Evolutionary conservation across 2,113 vertebrate genomes (phyloP), one percentile per base, ranked within the genome.

Genomic region (Tympanuchus pallidicinctus): DNA sequence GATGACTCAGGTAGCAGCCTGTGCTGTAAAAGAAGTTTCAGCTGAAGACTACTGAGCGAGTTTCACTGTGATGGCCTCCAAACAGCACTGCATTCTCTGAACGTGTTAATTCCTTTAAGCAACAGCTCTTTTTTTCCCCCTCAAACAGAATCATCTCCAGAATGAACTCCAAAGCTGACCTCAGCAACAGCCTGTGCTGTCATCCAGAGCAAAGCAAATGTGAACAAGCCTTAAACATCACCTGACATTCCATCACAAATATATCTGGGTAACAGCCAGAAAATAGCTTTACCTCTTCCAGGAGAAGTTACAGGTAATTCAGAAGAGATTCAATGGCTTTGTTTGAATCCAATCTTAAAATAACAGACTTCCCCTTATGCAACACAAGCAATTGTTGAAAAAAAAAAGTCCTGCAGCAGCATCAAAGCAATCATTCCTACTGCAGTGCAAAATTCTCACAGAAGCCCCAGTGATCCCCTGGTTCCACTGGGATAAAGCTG

Each of bases 131-230:
- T 70, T 21, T 90, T 69, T 21, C 90, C 12, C 40, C 40, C 89
- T 15, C 42, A 43, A 93, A 72, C 48, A 89, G 86, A 88, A 93
- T 59, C 20, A 74, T 84, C 81, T 75, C 79, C 83, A 72, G 38
- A 65, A 76, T n/a, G 59, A 80, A 92, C 64, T 18, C 42, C 60
- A 90, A 78, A 89, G 86, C 86, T 94, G 92, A 96, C 48, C 77
- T 92, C 90, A 95, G 93, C 90, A 88, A 60, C 2, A 90, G 61
- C 73, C 72, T 93, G 71, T 72, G 88, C 93, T 90, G 66, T 90
- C 86, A 95, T 78, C 88, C 83, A 78, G 63, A 90, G 57, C 93
- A 30, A 89, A 77, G 61, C 81, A 72, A 92, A 91, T 22, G 52
- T 83, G 90, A 94, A 81, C 88, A 95, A 74, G 76, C 43, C 43